Evolutionary conservation across 1,140 invertebrate genomes (phyloP), one percentile per base, ranked within the genome.

Genomic region (Tribolium castaneum): DNA sequence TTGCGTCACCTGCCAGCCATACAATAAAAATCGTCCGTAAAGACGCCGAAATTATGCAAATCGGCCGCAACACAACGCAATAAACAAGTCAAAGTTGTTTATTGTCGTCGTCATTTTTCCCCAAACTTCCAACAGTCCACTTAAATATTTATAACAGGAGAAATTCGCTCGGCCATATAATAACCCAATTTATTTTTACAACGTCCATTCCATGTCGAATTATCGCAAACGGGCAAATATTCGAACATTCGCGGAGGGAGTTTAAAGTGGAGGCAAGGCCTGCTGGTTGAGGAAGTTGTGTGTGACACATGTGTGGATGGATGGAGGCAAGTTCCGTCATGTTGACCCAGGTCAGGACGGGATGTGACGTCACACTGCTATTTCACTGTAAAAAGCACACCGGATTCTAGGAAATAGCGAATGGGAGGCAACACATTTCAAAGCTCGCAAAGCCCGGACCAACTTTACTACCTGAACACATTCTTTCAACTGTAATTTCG

Each of bases 301-400:
- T 66, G 39, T 45, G 39, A n/a, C 34, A 35, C 59, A 66, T 66
- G 12, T 66, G 59, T 66, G 59, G 59, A 35, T 35, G 59, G 30
- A 30, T 59, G 54, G 7, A 59, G 54, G 59, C 59, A 66, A 66
- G 59, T 66, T 66, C 59, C 59, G 59, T 66, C 34, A 73, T 22
- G 52, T 73, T 73, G 71, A 73, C 71, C 71, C 49, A 54, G 71
- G 71, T 73, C 71, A 73, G 71, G 50, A 73, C 71, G 71, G 71
- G 71, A 73, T 73, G 71, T 73, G 71, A 73, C 71, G 71, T 73
- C 71, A 73, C 71, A 50, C 3, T 72, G 25, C 59, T 62, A 66
- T 66, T 66, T 35, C 59, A 35, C n/a, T 66, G 10, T 25, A 66
- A 66, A 66, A 66, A 66, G 25, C 59, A 35, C 59, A 66, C 25